Base-by-base conservation (phyloP, 1,140 invertebrate species). In the Tribolium castaneum region DNA sequence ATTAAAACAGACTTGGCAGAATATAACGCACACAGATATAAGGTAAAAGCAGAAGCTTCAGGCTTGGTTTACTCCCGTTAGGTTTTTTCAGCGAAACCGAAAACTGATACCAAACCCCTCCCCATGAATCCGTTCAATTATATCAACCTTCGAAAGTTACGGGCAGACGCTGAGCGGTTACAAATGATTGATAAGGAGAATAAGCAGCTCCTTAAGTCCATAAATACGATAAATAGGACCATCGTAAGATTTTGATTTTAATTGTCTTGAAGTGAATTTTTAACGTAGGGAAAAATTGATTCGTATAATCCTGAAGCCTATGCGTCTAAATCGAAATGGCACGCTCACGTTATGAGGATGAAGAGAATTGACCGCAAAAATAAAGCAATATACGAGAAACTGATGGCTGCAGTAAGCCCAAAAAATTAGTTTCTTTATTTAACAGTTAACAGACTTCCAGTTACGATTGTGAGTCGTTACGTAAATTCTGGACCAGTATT, bases 101-200 rank as follows among this genome's bases (percentile, higher is more conserved):
- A 79, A 77, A 72, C 88, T 12, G 88, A 88, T 77, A 85, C 83
- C 49, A 83, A 84, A 70, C 81, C 88, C n/a, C 86, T 85, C 12
- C 82, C 76, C 77, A 86, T 89, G 54, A 79, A 86, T 16, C 73
- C 84, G 1, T 39, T 80, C 1, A 59, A 52, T 50, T 86, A 85
- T 51, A 85, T 88, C 13, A 86, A 88, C 34, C 35, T 71, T 0
- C 56, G 52, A 6, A 82, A 83, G 70, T 73, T 89, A 1, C 6
- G 52, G 2, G 59, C 79, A 6, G 86, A 89, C 78, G 82, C 80
- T 1, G 3, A n/a, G 13, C 76, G 81, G 66, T 30, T 87, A 19
- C 75, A 54, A 62, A 3, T 83, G 56, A 86, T 88, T 70, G 88
- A 89, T 62, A 82, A 80, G 74, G 80, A 88, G 77, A 90, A 89